A percentile compares a stretch with the other conserved stretches of the same genome.
Evolutionary conservation across 2,113 vertebrate species (phyloP).

Genomic region (Megalops atlanticus): DNA sequence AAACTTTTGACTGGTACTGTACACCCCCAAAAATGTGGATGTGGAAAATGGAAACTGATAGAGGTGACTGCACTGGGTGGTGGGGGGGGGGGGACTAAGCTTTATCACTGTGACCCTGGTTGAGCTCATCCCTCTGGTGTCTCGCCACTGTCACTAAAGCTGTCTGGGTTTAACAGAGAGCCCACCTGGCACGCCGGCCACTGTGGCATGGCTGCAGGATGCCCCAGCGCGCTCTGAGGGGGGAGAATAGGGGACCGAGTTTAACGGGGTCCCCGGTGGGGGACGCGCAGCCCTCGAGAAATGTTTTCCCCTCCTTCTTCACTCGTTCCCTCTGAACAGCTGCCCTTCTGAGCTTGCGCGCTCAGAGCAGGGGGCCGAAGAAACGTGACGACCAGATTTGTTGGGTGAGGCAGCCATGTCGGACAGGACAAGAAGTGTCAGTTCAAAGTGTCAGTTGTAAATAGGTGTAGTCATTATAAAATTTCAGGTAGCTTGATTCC

Average conservation of each 20-base stretch:
- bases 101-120: neutral
- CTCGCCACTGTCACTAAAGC: neutral
- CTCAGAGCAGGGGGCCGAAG: neutral
- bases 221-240: neutral
- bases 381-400: neutral
- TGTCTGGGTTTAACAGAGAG: slow-evolving; percentile 12
- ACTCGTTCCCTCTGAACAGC: too few relatives aligned
- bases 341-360: too few relatives aligned
- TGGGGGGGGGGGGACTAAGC: neutral
- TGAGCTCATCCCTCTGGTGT: slow-evolving; percentile 9
- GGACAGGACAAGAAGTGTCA: neutral
- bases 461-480: too few relatives aligned
- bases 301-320: neutral
- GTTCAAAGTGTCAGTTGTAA: neutral
- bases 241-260: neutral
- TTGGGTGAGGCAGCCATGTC: neutral
- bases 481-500: too few relatives aligned
- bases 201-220: neutral
- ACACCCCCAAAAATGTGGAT: neutral
- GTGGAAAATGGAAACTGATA: neutral
- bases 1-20: too few relatives aligned
- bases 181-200: neutral
- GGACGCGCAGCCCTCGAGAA: neutral
- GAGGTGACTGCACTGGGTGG: neutral
- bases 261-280: neutral